Conservation (phyloP, 2,113 vertebrate species). For the Nerophis ophidion region DNA sequence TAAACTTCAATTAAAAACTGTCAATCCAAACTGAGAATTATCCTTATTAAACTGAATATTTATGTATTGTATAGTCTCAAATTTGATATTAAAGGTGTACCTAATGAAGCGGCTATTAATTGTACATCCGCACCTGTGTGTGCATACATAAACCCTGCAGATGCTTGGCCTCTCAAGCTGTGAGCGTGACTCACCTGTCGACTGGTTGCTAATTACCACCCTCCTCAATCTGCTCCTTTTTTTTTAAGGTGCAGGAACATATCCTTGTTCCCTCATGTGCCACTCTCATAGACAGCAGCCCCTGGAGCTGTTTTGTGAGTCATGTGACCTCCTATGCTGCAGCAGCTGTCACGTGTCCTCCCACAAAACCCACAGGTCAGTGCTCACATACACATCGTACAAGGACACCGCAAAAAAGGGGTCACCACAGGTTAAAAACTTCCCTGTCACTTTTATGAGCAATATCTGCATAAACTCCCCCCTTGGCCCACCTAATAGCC, state of each 20-base stretch:
- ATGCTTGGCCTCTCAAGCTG: neutral
- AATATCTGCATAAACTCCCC: slow-evolving; percentile 54
- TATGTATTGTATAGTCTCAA: neutral
- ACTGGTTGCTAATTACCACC: slow-evolving; percentile 21
- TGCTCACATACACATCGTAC: slow-evolving; percentile 33
- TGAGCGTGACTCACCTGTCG: slow-evolving; percentile 20
- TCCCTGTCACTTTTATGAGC: slow-evolving; percentile 58
- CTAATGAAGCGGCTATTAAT: neutral
- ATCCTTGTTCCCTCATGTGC: slow-evolving; percentile 68
- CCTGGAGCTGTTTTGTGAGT: slow-evolving; percentile 78
- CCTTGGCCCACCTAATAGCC: slow-evolving; percentile 47
- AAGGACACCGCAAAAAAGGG: slow-evolving; percentile 48
- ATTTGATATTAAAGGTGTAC: neutral
- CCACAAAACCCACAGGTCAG: slow-evolving; percentile 79
- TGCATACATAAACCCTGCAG: neutral
- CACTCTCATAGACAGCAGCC: slow-evolving; percentile 75
- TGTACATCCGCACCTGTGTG: neutral
- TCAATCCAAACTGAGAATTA: neutral
- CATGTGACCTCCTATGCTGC: slow-evolving; percentile 77
- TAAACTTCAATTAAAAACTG: no score
- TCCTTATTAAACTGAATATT: neutral
- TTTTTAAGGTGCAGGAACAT: slow-evolving; percentile 61
- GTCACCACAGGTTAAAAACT: slow-evolving; percentile 51
- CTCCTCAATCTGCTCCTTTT: slow-evolving; percentile 1
- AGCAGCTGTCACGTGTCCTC: slow-evolving; percentile 78